These are phyloP conservation scores for Drosophila rellima DNA, from an alignment of 2,888 invertebrate species.

Conservation along the genomic window DNA sequence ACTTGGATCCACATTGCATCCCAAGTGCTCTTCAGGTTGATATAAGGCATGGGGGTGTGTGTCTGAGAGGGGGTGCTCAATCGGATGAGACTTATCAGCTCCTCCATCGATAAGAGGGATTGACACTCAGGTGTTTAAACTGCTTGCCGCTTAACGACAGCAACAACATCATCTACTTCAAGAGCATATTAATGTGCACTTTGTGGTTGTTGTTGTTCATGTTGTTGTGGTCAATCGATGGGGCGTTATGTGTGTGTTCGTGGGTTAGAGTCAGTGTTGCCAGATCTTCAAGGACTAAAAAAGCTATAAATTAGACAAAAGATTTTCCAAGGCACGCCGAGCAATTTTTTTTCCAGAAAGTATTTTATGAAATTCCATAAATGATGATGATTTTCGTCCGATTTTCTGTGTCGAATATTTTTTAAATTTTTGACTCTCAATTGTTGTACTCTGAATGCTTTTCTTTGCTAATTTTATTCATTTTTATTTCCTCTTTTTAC, in stretches of 20 bases:
- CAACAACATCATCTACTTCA: constrained; percentile 46
- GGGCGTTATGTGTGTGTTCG: not conserved
- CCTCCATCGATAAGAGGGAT: constrained; percentile 19
- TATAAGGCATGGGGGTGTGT: not conserved
- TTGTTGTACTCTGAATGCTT: too few species aligned
- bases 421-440: too few species aligned
- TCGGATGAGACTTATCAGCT: constrained; percentile 4
- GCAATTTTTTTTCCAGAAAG: too few species aligned
- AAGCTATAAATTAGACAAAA: too few species aligned
- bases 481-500: too few species aligned
- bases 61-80: not conserved
- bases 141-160: constrained; percentile 53
- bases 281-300: too few species aligned
- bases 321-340: too few species aligned
- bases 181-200: constrained; percentile 67
- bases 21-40: constrained; percentile 6
- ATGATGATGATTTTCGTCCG: too few species aligned
- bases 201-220: constrained; percentile 29
- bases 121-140: constrained; percentile 59
- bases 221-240: constrained; percentile 38
- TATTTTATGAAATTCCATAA: too few species aligned
- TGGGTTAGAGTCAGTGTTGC: not conserved
- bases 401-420: too few species aligned
- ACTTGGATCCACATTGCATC: constrained; percentile 10
- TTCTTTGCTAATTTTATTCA: too few species aligned